Conservation (phyloP, 1,140 invertebrate species). For the Drosophila dunni region DNA sequence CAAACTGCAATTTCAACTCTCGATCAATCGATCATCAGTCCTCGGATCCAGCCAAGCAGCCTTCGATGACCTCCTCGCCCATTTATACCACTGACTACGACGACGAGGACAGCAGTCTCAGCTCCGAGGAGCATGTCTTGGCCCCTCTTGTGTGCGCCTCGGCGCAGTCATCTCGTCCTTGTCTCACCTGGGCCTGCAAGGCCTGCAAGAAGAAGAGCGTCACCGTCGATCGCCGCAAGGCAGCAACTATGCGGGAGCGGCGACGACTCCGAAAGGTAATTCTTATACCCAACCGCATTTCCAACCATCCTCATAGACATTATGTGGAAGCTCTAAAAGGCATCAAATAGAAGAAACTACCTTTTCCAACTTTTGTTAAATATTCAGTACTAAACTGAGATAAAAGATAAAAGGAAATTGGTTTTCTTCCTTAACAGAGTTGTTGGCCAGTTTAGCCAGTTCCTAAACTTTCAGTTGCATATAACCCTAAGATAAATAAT, state of each 20-base stretch:
- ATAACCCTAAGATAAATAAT: too few species aligned
- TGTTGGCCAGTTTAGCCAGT: too few species aligned
- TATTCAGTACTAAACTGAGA: too few species aligned
- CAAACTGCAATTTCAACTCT: constrained; percentile 18
- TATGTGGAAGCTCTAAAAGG: too few species aligned
- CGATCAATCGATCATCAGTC: constrained; percentile 27
- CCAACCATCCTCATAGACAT: too few species aligned
- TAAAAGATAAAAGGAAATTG: too few species aligned
- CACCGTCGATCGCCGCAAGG: constrained; percentile 97
- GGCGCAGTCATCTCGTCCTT: constrained; percentile 88
- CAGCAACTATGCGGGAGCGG: constrained; percentile 97
- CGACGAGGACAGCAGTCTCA: constrained; percentile 78
- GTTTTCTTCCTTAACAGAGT: too few species aligned
- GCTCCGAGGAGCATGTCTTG: constrained; percentile 85
- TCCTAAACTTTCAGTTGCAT: too few species aligned
- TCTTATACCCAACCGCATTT: background rate
- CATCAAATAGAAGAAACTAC: too few species aligned
- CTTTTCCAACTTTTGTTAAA: too few species aligned
- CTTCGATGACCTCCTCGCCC: constrained; percentile 71
- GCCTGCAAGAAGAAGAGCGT: constrained; percentile 98
- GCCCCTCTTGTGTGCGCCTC: constrained; percentile 85
- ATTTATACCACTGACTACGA: constrained; percentile 82
- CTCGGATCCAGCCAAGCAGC: constrained; percentile 52
- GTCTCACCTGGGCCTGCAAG: constrained; percentile 97
- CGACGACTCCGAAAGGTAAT: constrained; percentile 94